Base-by-base conservation (phyloP, 2,888 invertebrate species). In the Pinctada fucata region DNA sequence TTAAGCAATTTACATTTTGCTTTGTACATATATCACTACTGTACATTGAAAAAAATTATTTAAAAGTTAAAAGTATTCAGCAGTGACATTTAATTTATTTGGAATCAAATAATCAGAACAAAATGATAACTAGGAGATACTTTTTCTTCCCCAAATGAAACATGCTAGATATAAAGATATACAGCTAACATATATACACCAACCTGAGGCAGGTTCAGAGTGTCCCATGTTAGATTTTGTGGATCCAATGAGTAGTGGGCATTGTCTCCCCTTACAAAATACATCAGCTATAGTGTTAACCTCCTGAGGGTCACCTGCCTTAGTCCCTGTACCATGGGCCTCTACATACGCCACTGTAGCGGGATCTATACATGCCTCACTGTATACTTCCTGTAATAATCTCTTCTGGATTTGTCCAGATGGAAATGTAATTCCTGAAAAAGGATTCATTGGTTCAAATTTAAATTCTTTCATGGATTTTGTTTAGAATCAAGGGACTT, bases 171-270 rank as follows among this genome's bases (percentile, higher is more conserved):
- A 31, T 31, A 31, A 31, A 31, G 31, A 31, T 31, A 31, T 31
- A 31, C 31, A 31, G 31, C 31, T 49, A 3, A 71, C 8, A 10
- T 58, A 13, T 58, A 65, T 31, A 67, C 65, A 74, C 66, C 86
- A 86, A 89, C 94, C 94, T 72, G 93, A 93, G 10, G 93, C 93
- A 47, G 98, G 97, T 93, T 99, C 99, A 3, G 98, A 96, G 92
- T 99, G 99, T 1, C 99, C 99, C 97, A 99, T 98, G 93, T 99
- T 99, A 47, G 98, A 98, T 93, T 99, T 99, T 0, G 99, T 97
- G 0, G 99, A 98, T 31, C 99, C 99, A 89, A 99, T 95, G 67
- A 98, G 93, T 69, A 99, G 94, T 4, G 99, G 97, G 0, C 51
- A 86, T 10, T 87, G 76, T 31, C 92, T 87, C n/a, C 85, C 89